phyloP scores from a whole-genome alignment of 2,888 invertebrate species.

The Zygaena filipendulae region DNA sequence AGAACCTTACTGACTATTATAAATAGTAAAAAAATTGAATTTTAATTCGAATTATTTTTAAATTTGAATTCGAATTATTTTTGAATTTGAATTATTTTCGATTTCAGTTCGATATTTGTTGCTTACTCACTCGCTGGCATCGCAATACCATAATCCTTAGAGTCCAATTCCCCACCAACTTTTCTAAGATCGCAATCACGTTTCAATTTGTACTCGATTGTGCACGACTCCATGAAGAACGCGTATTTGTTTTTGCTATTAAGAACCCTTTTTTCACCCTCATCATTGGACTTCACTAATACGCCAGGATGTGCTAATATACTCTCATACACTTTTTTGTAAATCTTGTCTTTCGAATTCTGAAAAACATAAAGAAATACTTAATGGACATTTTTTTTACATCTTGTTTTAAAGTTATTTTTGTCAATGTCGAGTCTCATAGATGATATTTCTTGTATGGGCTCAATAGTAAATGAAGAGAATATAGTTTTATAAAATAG shows the following conservation, averaged over 20 bases:
- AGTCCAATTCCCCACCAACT: conserved; percentile 85
- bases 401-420: no score
- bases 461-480: no score
- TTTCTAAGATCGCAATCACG: conserved; percentile 83
- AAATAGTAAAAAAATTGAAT: no score
- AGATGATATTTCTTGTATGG: no score
- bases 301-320: conserved; percentile 86
- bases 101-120: no score
- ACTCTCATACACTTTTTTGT: conserved; percentile 88
- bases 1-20: no score
- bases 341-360: conserved; percentile 85
- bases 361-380: conserved; percentile 24
- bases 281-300: conserved; percentile 80
- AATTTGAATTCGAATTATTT: no score
- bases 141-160: conserved; percentile 86
- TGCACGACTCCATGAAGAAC: conserved; percentile 95
- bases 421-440: no score
- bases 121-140: conserved; percentile 83
- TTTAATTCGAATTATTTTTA: no score
- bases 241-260: conserved; percentile 74
- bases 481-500: no score
- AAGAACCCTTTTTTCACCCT: conserved; percentile 85
- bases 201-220: conserved; percentile 90
- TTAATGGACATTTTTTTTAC: neutral
- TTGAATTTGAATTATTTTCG: no score